Evolutionary conservation across 2,797 vertebrate genomes (phyloP).

Genomic region (Parauchenoglanis punctatus): DNA sequence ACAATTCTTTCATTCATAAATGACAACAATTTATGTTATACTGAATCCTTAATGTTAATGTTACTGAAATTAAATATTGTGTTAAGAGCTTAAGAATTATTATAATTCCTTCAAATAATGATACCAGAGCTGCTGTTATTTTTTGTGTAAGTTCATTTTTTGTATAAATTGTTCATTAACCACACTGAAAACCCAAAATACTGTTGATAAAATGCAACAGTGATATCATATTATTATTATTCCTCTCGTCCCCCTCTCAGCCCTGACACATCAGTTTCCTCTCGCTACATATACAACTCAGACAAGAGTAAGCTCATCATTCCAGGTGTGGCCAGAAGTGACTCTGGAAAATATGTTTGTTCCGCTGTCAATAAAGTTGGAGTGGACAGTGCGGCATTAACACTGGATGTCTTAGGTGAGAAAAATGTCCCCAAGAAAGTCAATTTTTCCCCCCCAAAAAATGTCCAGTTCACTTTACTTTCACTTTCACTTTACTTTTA

Average conservation of each 20-base stretch:
- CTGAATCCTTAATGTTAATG: not conserved
- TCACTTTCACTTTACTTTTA: slow-evolving; percentile 18
- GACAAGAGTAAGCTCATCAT: slow-evolving; percentile 74
- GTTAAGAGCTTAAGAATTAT: not conserved
- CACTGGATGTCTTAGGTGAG: slow-evolving; percentile 75
- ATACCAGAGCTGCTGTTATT: not conserved
- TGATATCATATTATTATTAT: not conserved
- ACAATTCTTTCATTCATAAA: not conserved
- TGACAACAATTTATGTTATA: not conserved
- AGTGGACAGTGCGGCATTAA: slow-evolving; percentile 58
- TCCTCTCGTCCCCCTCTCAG: slow-evolving; percentile 52
- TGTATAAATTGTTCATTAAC: not conserved
- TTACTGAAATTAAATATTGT: not conserved
- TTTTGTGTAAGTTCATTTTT: not conserved
- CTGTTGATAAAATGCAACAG: not conserved
- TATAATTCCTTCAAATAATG: not conserved
- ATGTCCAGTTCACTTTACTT: too few relatives aligned
- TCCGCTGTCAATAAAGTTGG: slow-evolving; percentile 73
- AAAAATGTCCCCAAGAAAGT: not conserved
- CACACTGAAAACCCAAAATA: not conserved
- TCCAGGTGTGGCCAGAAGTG: slow-evolving; percentile 62
- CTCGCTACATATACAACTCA: slow-evolving; percentile 74
- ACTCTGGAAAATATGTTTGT: slow-evolving; percentile 75
- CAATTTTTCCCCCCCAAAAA: too few relatives aligned
- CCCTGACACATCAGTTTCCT: slow-evolving; percentile 59